Percentiles rank a stretch among this genome's conserved stretches.
phyloP scores from a whole-genome alignment of 2,797 vertebrate genomes.

The Sebastes hopkinsi region DNA sequence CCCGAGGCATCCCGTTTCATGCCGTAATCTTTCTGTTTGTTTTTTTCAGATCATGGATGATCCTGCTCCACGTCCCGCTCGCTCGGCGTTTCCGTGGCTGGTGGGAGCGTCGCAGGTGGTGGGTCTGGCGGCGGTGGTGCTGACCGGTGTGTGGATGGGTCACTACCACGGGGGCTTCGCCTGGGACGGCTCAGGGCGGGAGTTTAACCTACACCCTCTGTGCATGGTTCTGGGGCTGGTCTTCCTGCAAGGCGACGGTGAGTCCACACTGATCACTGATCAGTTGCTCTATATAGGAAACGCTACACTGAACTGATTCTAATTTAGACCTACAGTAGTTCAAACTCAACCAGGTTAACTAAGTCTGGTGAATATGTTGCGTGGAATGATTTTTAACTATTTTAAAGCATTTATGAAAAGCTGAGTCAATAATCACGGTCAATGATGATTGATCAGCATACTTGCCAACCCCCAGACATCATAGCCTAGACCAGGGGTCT shows the following conservation, averaged over 20 bases:
- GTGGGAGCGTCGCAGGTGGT: slow-evolving; percentile 75
- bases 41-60: slow-evolving; percentile 64
- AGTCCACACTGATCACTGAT: slow-evolving; percentile 18
- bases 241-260: slow-evolving; percentile 88
- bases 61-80: background rate
- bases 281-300: background rate
- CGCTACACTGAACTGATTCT: background rate
- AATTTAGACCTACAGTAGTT: too few species aligned
- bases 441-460: too few species aligned
- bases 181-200: slow-evolving; percentile 82
- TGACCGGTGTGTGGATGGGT: slow-evolving; percentile 88
- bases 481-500: too few species aligned
- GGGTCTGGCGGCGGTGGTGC: slow-evolving; percentile 81
- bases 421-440: too few species aligned
- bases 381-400: too few species aligned
- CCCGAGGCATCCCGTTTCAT: background rate
- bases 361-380: background rate
- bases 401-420: too few species aligned
- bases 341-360: background rate
- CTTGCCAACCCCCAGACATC: too few species aligned
- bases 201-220: slow-evolving; percentile 90
- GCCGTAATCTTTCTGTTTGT: background rate
- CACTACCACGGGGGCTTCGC: slow-evolving; percentile 85
- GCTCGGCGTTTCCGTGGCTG: slow-evolving; percentile 49
- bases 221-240: slow-evolving; percentile 92